phyloP scores from a whole-genome alignment of 2,113 vertebrate species.

The Illadopsis cleaveri region DNA sequence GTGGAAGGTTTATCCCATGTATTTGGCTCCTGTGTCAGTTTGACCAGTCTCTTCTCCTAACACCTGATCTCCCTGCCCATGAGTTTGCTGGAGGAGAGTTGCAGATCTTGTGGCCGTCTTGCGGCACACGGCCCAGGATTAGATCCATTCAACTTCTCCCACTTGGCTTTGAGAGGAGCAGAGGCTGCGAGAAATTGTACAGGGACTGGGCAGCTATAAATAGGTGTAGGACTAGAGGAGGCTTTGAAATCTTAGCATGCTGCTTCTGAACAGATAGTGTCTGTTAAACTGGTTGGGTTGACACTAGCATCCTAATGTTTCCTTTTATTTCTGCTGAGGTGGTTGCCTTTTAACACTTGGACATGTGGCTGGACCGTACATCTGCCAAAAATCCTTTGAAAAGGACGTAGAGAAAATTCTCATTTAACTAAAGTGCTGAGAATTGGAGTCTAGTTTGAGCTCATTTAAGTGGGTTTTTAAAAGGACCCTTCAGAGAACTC shows the following conservation, averaged over 20 bases:
- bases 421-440: not conserved
- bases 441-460: not conserved
- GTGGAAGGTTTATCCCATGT: not conserved
- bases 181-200: conserved; percentile 38
- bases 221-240: conserved; percentile 52
- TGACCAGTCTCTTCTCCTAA: not conserved
- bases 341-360: not conserved
- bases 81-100: not conserved
- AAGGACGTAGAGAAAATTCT: not conserved
- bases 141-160: conserved; percentile 41
- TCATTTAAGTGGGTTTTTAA: not conserved
- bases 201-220: conserved; percentile 54
- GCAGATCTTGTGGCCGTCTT: not conserved
- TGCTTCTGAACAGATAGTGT: conserved; percentile 35
- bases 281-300: conserved; percentile 32
- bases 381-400: not conserved
- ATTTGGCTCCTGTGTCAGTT: not conserved
- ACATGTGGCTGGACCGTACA: not conserved
- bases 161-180: conserved; percentile 32
- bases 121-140: not conserved
- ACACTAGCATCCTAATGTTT: conserved; percentile 23
- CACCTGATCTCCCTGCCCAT: not conserved
- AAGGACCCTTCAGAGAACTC: not conserved
- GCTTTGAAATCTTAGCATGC: conserved; percentile 55
- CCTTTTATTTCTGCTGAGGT: conserved; percentile 12